A percentile compares a stretch with the other conserved stretches of the same genome.
Evolutionary conservation across 2,888 invertebrate genomes (phyloP).

Genomic region (Pristionchus exspectatus): DNA sequence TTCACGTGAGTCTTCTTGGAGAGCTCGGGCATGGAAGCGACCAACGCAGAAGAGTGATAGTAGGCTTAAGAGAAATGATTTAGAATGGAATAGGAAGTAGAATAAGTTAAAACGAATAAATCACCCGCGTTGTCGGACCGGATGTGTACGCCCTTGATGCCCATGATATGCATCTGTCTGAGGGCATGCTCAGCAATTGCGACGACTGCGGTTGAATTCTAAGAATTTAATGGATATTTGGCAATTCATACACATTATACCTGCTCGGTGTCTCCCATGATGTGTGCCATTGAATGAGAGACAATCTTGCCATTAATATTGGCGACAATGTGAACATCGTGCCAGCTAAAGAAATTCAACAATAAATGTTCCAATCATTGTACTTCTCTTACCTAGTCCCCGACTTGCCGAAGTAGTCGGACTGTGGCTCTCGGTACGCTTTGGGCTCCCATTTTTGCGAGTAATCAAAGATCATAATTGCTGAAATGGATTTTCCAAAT

Average conservation of each 20-base stretch:
- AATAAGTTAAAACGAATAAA: no score
- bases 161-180: background rate
- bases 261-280: background rate
- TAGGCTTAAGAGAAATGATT: no score
- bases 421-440: background rate
- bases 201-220: background rate
- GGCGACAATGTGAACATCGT: background rate
- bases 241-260: background rate
- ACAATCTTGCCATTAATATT: background rate
- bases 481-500: background rate
- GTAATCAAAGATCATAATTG: background rate
- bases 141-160: background rate
- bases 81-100: no score
- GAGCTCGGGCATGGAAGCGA: background rate
- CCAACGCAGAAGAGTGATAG: background rate
- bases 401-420: background rate
- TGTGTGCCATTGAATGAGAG: background rate
- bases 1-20: background rate
- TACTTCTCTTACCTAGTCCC: background rate
- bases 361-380: no score
- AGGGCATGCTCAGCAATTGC: constrained; percentile 2
- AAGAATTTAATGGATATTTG: background rate
- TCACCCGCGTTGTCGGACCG: background rate
- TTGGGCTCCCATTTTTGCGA: background rate
- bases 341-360: no score